These are phyloP conservation scores for Buathra laborator DNA, from an alignment of 2,888 invertebrate genomes.

Conservation along the genomic window DNA sequence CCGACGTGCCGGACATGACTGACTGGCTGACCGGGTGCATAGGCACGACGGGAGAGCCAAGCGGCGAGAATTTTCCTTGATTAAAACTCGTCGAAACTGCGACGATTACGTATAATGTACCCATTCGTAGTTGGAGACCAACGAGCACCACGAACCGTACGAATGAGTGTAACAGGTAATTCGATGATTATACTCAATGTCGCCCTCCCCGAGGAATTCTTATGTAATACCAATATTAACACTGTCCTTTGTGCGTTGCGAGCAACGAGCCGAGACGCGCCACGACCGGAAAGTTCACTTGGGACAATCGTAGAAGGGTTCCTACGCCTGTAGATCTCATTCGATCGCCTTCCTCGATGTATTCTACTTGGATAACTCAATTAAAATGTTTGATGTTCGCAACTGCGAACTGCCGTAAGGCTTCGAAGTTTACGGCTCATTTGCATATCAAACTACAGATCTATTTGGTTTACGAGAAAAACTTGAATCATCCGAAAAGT, in stretches of 20 bases:
- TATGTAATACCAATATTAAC: constrained; percentile 54
- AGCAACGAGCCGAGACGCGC: background rate
- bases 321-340: background rate
- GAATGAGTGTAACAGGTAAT: constrained; percentile 69
- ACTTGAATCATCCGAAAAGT: background rate
- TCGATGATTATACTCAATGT: constrained; percentile 74
- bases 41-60: background rate
- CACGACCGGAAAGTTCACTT: constrained; percentile 58
- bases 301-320: constrained; percentile 30
- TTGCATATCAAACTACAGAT: too few species aligned
- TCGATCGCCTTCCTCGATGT: background rate
- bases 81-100: constrained; percentile 62
- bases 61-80: constrained; percentile 58
- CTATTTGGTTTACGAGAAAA: too few species aligned
- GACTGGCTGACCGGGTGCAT: constrained; percentile 4
- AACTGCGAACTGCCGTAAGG: background rate
- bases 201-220: constrained; percentile 55
- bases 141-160: constrained; percentile 22
- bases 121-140: constrained; percentile 8
- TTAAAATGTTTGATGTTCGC: background rate
- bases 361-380: background rate
- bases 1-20: constrained; percentile 58
- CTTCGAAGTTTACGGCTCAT: background rate
- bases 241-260: constrained; percentile 44
- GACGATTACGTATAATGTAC: constrained; percentile 37